A percentile compares a stretch with the other conserved stretches of the same genome.
Evolutionary conservation across 2,113 vertebrate species (phyloP).

Genomic region (Willisornis vidua): DNA sequence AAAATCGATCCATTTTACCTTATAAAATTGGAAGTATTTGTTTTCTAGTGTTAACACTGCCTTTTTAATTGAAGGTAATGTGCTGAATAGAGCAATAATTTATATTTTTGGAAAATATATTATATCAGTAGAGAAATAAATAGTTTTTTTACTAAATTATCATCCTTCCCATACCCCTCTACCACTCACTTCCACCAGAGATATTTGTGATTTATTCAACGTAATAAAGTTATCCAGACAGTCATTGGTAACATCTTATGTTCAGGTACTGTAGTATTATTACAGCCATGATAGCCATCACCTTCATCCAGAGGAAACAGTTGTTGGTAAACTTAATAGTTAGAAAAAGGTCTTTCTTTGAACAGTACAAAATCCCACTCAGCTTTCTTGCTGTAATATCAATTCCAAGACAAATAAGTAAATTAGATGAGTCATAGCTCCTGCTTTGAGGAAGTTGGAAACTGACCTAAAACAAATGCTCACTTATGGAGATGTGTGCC

Average conservation of each 20-base stretch:
- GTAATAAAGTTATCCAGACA: background rate
- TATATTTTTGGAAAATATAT: background rate
- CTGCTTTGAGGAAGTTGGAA: background rate
- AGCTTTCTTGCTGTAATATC: background rate
- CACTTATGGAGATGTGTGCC: fast-evolving
- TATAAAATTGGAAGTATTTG: background rate
- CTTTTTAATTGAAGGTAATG: background rate
- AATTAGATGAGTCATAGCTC: background rate
- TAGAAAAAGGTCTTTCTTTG: background rate
- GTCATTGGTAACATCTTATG: background rate
- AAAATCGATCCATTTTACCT: background rate
- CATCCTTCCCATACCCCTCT: background rate
- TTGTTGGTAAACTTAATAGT: background rate
- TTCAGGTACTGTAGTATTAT: background rate
- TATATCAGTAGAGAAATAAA: background rate
- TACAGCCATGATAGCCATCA: background rate
- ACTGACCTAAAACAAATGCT: background rate
- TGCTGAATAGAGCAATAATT: background rate
- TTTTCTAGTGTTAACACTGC: background rate
- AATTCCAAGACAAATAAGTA: background rate
- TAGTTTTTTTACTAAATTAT: fast-evolving
- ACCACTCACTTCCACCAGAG: too few species aligned
- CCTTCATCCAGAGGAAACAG: background rate
- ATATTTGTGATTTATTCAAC: background rate
- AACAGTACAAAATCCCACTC: background rate